Base-by-base conservation (phyloP, 2,113 vertebrate species). In the Otolemur garnettii region DNA sequence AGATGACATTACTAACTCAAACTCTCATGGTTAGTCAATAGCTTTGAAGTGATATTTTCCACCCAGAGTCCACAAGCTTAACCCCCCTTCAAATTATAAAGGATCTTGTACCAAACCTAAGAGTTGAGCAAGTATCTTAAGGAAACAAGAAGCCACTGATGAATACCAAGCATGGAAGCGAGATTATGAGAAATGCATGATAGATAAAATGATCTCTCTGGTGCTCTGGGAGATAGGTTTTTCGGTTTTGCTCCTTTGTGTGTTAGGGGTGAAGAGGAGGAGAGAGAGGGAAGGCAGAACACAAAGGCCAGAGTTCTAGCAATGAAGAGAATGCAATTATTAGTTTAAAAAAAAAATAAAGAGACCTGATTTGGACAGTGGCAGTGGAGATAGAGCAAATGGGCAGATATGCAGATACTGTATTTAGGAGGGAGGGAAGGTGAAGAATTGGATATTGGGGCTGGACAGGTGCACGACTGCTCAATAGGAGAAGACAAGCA, bases 221-320 rank as follows among this genome's bases (percentile, higher is more conserved):
- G 38, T 69, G n/a, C 57, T 24, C 55, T 71, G 5, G 2, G 64
- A 79, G 7, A 35, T 0, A 69, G n/a, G 18, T 22, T 53, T 93
- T 84, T 72, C 30, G 35, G 28, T 80, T 90, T 84, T 81, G 6
- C 12, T 75, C n/a, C 17, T 60, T 19, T 69, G 22, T 62, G 30
- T 45, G 14, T 28, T 30, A 18, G 26, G 5, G 12, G 1, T 38
- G 26, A 26, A 3, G 9, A 1, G 11, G 22, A 33, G 4, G 12
- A 1, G 6, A 13, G 2, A 13, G 7, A 0, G 60, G 0, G 3
- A 12, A 1, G 5, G 1, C 1, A 38, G 19, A 3, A 17, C 42
- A 80, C 69, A 86, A 45, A 90, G 55, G 15, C 17, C 71, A 84
- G 62, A 28, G 59, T 35, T 26, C 53, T 21, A 35, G 42, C 12